These are phyloP conservation scores for Drosophila quinaria DNA, from an alignment of 2,888 invertebrate genomes.

Conservation along the genomic window DNA sequence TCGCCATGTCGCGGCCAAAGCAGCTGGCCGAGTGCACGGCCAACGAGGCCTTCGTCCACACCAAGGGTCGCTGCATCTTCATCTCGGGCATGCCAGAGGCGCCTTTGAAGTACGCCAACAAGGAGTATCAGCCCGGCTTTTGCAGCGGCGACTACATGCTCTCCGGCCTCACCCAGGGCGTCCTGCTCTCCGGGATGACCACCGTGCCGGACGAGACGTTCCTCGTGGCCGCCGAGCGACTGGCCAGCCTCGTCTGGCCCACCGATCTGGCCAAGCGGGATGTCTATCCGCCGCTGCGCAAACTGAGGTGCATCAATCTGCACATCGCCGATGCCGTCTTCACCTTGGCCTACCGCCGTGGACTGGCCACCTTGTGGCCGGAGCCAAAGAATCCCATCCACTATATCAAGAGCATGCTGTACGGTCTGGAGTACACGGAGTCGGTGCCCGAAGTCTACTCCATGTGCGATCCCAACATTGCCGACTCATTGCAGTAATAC, in stretches of 20 bases:
- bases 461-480: constrained; percentile 28
- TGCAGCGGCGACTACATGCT: constrained; percentile 40
- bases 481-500: constrained; percentile 45
- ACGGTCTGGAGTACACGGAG: background rate
- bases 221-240: constrained; percentile 57
- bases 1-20: constrained; percentile 43
- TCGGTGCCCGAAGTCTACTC: constrained; percentile 25
- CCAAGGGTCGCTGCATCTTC: constrained; percentile 66
- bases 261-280: constrained; percentile 54
- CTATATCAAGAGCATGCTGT: constrained; percentile 49
- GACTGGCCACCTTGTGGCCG: constrained; percentile 63
- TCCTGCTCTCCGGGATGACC: constrained; percentile 58
- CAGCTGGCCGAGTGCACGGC: constrained; percentile 48
- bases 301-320: constrained; percentile 49
- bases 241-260: constrained; percentile 65
- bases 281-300: constrained; percentile 61
- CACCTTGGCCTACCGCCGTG: constrained; percentile 52
- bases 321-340: constrained; percentile 59
- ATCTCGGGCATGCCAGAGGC: constrained; percentile 38
- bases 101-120: constrained; percentile 67
- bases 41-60: constrained; percentile 62
- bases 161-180: constrained; percentile 57
- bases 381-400: constrained; percentile 53
- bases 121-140: constrained; percentile 56
- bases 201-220: constrained; percentile 64